Conservation (phyloP, 1,140 invertebrate species). For the Oscheius sp. region DNA sequence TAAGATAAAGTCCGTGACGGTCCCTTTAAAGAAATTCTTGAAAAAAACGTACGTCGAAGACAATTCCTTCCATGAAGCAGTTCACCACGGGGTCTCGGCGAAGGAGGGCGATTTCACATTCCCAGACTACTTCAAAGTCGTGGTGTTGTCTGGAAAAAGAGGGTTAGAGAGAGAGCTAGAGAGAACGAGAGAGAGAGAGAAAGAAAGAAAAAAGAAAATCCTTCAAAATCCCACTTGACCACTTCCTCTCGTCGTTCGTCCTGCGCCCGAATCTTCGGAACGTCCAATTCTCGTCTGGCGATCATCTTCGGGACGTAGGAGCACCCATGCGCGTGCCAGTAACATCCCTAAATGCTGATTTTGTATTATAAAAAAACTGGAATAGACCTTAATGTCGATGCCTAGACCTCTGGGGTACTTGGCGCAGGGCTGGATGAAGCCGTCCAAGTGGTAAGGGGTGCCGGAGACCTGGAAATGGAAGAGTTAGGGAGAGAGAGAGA, state of each 20-base stretch:
- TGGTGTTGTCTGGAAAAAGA: neutral
- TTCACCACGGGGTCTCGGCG: too few species aligned
- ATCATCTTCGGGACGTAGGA: neutral
- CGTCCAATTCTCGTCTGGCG: neutral
- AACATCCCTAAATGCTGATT: neutral
- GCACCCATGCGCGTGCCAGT: slow-evolving; percentile 1
- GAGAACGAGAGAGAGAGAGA: too few species aligned
- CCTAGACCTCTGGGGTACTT: neutral
- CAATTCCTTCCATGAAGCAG: too few species aligned
- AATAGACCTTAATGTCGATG: too few species aligned
- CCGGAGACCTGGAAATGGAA: neutral
- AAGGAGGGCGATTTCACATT: neutral
- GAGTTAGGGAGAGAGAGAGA: too few species aligned
- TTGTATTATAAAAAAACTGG: too few species aligned
- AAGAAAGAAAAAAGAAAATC: neutral
- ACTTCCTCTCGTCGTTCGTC: neutral
- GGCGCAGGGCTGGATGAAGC: neutral
- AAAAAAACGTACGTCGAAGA: neutral
- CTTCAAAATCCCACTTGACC: neutral
- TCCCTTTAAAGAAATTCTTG: neutral
- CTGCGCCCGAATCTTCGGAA: neutral
- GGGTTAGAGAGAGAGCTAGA: too few species aligned
- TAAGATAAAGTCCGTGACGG: too few species aligned
- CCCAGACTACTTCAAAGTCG: neutral
- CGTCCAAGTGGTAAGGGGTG: neutral